Evolutionary conservation across 2,888 invertebrate genomes (phyloP).

Genomic region (Deilephila porcellus): DNA sequence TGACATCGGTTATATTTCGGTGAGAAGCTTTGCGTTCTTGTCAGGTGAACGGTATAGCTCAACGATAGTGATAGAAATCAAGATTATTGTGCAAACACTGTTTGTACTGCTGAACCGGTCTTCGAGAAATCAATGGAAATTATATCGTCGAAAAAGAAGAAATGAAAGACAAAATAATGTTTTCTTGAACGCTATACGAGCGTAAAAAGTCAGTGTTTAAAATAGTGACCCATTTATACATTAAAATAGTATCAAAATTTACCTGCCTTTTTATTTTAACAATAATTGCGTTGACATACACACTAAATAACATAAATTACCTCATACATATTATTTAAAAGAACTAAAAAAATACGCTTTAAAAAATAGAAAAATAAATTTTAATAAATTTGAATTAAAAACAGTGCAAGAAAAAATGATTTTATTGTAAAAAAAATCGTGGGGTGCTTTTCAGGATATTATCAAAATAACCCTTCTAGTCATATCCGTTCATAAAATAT

Average conservation of each 20-base stretch:
- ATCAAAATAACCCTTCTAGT: too few relatives aligned
- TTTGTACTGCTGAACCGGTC: conserved; percentile 26
- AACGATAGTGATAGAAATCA: not conserved
- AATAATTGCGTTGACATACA: not conserved
- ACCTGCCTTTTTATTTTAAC: not conserved
- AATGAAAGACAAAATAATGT: conserved; percentile 3
- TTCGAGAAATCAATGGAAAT: conserved; percentile 26
- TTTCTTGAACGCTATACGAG: not conserved
- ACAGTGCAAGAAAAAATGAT: too few relatives aligned
- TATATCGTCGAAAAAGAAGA: conserved; percentile 2
- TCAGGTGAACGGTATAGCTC: not conserved
- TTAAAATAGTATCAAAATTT: not conserved
- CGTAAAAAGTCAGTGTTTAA: not conserved
- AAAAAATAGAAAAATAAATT: too few relatives aligned
- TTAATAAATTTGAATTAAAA: too few relatives aligned
- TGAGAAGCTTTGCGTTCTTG: not conserved
- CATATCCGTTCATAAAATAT: too few relatives aligned
- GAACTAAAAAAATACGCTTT: too few relatives aligned
- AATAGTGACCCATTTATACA: not conserved
- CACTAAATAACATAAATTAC: too few relatives aligned
- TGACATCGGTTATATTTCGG: conserved; percentile 29
- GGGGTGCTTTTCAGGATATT: too few relatives aligned
- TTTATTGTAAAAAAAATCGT: too few relatives aligned
- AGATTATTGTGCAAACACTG: conserved; percentile 28
- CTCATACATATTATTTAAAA: too few relatives aligned